phyloP scores from a whole-genome alignment of 2,888 invertebrate species.

The Netelia fuscicornis region DNA sequence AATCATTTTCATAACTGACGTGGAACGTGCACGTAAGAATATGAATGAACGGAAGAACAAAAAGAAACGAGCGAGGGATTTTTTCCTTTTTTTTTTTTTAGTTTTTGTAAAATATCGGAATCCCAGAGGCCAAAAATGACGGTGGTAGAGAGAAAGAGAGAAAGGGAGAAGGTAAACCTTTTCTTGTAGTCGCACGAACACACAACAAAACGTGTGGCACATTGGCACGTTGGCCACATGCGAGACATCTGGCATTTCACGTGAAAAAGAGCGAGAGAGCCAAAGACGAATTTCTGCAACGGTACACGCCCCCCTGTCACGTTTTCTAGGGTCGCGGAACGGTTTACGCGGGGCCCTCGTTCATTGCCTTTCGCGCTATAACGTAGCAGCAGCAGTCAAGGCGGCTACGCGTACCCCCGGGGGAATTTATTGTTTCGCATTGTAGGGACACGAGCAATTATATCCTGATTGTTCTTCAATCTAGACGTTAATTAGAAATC shows the following conservation, averaged over 20 bases:
- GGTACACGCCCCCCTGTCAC: conserved; percentile 83
- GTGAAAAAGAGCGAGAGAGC: conserved; percentile 81
- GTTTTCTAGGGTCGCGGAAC: conserved; percentile 76
- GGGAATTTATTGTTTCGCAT: conserved; percentile 81
- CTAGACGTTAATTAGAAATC: conserved; percentile 82
- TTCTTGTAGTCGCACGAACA: conserved; percentile 43
- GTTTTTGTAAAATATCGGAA: conserved; percentile 8
- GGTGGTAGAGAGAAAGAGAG: conserved; percentile 13
- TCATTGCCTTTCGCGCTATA: conserved; percentile 30
- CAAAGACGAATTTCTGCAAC: conserved; percentile 84
- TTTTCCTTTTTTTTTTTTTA: conserved; percentile 4
- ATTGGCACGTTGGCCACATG: conserved; percentile 81
- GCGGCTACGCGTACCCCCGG: conserved; percentile 70
- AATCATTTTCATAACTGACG: conserved; percentile 43
- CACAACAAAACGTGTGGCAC: conserved; percentile 71
- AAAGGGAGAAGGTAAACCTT: conserved; percentile 24
- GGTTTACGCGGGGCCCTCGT: conserved; percentile 68
- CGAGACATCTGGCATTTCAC: conserved; percentile 84
- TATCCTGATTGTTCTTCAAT: conserved; percentile 82
- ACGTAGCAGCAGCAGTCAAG: conserved; percentile 16
- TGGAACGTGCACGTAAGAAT: conserved; percentile 17
- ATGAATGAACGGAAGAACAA: conserved; percentile 52
- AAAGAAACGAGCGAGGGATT: conserved; percentile 16
- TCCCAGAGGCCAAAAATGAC: conserved; percentile 37
- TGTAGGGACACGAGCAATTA: conserved; percentile 81